Base-by-base conservation (phyloP, 2,888 invertebrate species). In the Mythimna ferrago region DNA sequence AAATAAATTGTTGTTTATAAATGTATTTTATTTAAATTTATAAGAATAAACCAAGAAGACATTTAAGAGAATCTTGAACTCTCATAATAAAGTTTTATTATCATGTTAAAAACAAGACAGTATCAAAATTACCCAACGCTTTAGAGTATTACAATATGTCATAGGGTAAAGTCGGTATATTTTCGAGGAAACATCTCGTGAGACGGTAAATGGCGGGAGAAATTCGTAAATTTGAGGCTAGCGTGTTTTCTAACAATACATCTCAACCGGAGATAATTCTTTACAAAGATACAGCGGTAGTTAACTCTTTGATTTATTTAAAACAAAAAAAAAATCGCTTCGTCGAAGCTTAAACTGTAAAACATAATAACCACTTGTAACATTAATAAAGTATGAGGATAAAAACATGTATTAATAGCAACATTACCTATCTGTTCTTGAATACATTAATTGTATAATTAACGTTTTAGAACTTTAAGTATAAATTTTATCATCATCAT, bases 191-290 rank as follows among this genome's bases (percentile, higher is more conserved):
- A 57, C 51, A n/a, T 60, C 21, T 60, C 73, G 65, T 56, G 73
- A 60, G 48, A 48, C 54, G 11, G 51, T 84, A 79, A 85, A 83
- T 81, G 81, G 78, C 70, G 78, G 84, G 78, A 75, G 83, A 83
- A 83, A 84, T 79, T 72, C 69, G 71, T 80, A 82, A 83, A 84
- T 84, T 83, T 74, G 75, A 76, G 57, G 73, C 48, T 86, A 77
- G 83, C 83, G 83, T 86, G 86, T 74, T 53, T 73, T 68, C 66
- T 61, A 74, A 54, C 74, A 74, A 48, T 83, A 70, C 62, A 83
- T 85, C 77, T 78, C 61, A 56, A 78, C 68, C 58, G 73, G 44
- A 64, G 65, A 79, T 82, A 76, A 60, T 77, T 65, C 67, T 72
- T 84, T 66, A 75, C 75, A 66, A 81, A 76, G 66, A 71, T 76